Base-by-base conservation (phyloP, 2,888 invertebrate genomes). In the Crematogaster levior region DNA sequence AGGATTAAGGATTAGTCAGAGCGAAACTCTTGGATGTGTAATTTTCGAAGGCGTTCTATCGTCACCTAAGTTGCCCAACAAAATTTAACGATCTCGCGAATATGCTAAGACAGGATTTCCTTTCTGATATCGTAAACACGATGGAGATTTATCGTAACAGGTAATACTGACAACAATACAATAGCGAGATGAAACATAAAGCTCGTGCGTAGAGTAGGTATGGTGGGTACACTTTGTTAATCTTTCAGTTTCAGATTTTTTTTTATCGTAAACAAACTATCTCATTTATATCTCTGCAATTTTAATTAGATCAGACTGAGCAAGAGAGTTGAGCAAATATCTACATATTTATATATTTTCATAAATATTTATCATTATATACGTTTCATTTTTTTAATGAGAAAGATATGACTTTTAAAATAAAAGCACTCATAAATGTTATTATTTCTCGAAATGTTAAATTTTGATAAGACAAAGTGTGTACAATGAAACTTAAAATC, bases 101-200 rank as follows among this genome's bases (percentile, higher is more conserved):
- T 84, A 84, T 34, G 30, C 51, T 51, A 60, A 53, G 68, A 61
- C 90, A 88, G 90, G 90, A 90, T 90, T 90, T 90, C 90, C 88
- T 89, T 87, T 89, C 88, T 86, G 88, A 89, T 90, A 89, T 87
- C 87, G 90, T 85, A 79, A 86, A 84, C 86, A 65, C 81, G 77
- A 73, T 81, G 40, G 63, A 58, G 61, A 81, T 63, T 56, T 61
- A 66, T 74, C 66, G 58, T 70, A 56, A 63, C 58, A 81, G 21
- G 46, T 63, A 84, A 80, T 72, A 81, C 63, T 81, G 66, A 81
- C 72, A 56, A 70, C 21, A 63, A 53, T 82, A 86, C 85, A 85
- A 88, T 87, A 63, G 43, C 74, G 18, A 75, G 51, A 43, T 60
- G 30, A 27, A 43, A 27, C 46, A 5, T n/a, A 46, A 40, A 56